These are phyloP conservation scores for Lycaena phlaeas DNA, from an alignment of 2,888 invertebrate species.

Conservation along the genomic window DNA sequence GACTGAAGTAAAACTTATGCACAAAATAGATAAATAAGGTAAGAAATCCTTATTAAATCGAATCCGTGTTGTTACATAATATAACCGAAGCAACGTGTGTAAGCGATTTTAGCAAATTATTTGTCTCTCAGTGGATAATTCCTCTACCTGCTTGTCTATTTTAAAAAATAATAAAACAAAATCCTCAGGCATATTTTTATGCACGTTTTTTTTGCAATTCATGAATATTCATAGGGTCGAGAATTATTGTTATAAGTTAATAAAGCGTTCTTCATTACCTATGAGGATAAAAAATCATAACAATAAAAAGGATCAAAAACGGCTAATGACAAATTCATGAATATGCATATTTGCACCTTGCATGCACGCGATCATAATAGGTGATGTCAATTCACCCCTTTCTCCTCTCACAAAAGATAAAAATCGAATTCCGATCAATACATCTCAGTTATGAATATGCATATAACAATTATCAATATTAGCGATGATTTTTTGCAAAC, in stretches of 20 bases:
- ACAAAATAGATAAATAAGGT: too few relatives aligned
- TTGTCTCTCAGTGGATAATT: too few relatives aligned
- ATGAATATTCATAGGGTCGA: not conserved
- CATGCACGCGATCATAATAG: conserved; percentile 13
- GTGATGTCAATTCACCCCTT: conserved; percentile 24
- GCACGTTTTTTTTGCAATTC: not conserved
- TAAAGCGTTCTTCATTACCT: conserved; percentile 29
- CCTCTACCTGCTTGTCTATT: too few relatives aligned
- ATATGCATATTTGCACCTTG: conserved; percentile 45
- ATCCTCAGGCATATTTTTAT: too few relatives aligned
- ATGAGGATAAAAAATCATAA: not conserved
- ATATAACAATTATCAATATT: conserved; percentile 61
- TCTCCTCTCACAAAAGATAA: conserved; percentile 16
- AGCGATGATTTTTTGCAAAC: conserved; percentile 38
- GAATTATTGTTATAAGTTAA: conserved; percentile 12
- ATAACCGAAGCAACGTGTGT: too few relatives aligned
- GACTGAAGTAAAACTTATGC: too few relatives aligned
- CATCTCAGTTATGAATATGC: conserved; percentile 52
- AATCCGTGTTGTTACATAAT: too few relatives aligned
- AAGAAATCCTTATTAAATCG: too few relatives aligned
- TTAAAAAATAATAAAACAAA: too few relatives aligned
- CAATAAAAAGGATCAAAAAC: conserved; percentile 28
- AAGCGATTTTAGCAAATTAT: too few relatives aligned
- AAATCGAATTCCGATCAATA: conserved; percentile 23
- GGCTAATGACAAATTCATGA: conserved; percentile 44